These are phyloP conservation scores for Philereme transversata DNA, from an alignment of 2,888 invertebrate species.

Conservation along the genomic window DNA sequence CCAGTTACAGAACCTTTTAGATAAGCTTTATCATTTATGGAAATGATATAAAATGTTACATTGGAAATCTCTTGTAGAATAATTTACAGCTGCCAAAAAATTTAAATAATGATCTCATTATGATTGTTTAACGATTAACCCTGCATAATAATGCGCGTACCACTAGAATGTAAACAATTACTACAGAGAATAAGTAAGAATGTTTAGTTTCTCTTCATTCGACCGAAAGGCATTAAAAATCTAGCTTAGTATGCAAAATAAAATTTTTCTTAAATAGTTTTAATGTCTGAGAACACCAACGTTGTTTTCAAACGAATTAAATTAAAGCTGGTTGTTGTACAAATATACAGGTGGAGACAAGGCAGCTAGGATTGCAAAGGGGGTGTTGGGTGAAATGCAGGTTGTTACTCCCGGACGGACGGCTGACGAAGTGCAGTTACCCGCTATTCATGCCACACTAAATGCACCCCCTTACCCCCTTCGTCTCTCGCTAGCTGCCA, in stretches of 20 bases:
- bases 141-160: background rate
- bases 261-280: background rate
- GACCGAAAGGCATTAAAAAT: too few relatives aligned
- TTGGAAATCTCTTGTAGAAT: background rate
- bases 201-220: too few relatives aligned
- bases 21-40: conserved; percentile 17
- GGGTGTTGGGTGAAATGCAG: conserved; percentile 62
- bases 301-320: conserved; percentile 27
- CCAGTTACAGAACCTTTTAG: conserved; percentile 19
- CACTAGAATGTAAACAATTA: background rate
- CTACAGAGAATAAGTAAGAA: too few relatives aligned
- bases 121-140: background rate
- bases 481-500: conserved; percentile 62
- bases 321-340: conserved; percentile 37
- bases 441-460: conserved; percentile 76
- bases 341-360: conserved; percentile 53
- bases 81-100: conserved; percentile 2
- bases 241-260: conserved; percentile 1
- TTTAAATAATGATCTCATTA: background rate
- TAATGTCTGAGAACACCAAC: background rate
- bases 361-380: conserved; percentile 47
- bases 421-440: conserved; percentile 81
- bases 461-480: conserved; percentile 66
- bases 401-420: conserved; percentile 78
- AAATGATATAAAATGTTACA: conserved; percentile 1